Conservation (phyloP, 2,797 vertebrate genomes). For the Sternotherus odoratus region DNA sequence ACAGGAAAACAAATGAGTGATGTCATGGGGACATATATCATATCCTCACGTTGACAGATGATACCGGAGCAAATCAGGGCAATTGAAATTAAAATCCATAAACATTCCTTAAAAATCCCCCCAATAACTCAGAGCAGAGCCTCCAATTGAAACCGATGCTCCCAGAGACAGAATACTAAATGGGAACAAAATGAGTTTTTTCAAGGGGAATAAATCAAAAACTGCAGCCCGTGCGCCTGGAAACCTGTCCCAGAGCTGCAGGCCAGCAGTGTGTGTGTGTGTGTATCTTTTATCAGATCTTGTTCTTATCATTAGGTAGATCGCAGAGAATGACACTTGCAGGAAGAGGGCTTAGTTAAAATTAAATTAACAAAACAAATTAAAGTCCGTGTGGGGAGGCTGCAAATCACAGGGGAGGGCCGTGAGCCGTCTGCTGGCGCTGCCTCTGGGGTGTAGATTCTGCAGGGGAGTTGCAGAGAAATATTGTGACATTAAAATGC, state of each 20-base stretch:
- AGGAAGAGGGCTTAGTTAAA: background rate
- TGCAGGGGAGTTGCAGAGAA: background rate
- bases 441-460: background rate
- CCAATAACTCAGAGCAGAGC: background rate
- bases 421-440: background rate
- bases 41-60: background rate
- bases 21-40: background rate
- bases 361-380: background rate
- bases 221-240: background rate
- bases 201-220: background rate
- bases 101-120: background rate
- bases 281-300: background rate
- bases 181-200: background rate
- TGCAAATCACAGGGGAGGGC: background rate
- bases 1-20: background rate
- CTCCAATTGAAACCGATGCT: background rate
- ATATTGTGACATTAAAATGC: background rate
- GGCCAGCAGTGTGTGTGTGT: background rate
- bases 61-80: background rate
- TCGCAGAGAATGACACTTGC: background rate
- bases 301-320: background rate
- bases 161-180: background rate
- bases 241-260: background rate
- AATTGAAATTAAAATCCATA: background rate
- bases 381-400: background rate